Conservation (phyloP, 2,113 vertebrate genomes). For the Leucosticte australis region DNA sequence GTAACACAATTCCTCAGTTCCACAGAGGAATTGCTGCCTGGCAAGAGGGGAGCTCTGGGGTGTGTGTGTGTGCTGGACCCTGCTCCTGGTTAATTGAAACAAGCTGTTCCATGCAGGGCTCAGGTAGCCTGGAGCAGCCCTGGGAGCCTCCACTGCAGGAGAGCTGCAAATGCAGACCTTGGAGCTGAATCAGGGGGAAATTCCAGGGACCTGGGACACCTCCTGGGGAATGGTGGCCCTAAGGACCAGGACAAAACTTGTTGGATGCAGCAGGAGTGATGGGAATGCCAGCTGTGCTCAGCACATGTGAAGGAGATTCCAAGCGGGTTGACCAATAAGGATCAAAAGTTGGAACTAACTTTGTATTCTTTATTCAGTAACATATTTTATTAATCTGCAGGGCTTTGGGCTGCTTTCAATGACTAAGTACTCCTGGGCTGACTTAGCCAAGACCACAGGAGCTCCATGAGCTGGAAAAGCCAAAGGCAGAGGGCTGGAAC, state of each 20-base stretch:
- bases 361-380: neutral
- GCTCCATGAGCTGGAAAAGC: neutral
- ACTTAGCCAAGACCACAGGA: neutral
- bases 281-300: neutral
- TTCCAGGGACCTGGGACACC: neutral
- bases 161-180: neutral
- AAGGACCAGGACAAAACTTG: accelerated
- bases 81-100: neutral
- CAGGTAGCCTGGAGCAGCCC: neutral
- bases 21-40: neutral
- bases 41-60: neutral
- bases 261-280: neutral
- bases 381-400: neutral
- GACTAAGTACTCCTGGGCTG: neutral
- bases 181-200: neutral
- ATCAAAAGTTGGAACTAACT: neutral
- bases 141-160: accelerated
- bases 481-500: neutral
- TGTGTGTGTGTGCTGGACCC: neutral
- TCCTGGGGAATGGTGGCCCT: neutral
- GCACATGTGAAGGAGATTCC: accelerated
- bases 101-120: neutral
- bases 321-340: neutral
- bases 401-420: neutral
- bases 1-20: neutral